Evolutionary conservation across 2,888 invertebrate genomes (phyloP).

Genomic region (Alentia gelatinosa): DNA sequence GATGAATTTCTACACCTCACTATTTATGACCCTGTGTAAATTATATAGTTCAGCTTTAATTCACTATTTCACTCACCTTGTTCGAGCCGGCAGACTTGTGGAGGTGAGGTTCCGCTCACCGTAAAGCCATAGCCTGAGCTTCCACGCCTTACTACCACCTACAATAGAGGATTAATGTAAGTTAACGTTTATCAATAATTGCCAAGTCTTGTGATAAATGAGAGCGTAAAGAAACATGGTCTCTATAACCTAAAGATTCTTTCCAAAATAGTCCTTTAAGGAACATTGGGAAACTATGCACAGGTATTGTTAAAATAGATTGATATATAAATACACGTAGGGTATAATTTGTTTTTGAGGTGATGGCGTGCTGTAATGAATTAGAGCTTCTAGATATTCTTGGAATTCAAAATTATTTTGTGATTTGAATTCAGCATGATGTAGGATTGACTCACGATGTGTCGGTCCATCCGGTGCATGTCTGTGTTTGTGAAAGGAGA

Average conservation of each 20-base stretch:
- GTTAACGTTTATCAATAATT: too few species aligned
- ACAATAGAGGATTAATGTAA: background rate
- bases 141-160: background rate
- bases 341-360: background rate
- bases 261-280: too few species aligned
- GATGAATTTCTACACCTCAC: too few species aligned
- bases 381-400: background rate
- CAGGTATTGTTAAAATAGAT: too few species aligned
- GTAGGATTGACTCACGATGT: background rate
- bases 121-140: constrained; percentile 77
- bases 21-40: too few species aligned
- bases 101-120: constrained; percentile 78
- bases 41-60: too few species aligned
- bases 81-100: constrained; percentile 77
- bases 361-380: background rate
- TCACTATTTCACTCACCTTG: constrained; percentile 64
- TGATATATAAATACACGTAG: background rate
- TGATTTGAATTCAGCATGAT: background rate
- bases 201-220: too few species aligned
- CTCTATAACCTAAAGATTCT: too few species aligned
- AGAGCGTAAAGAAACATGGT: too few species aligned
- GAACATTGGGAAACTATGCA: too few species aligned
- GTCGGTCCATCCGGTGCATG: constrained; percentile 18
- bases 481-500: background rate
- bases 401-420: background rate